These are phyloP conservation scores for Oreortyx pictus DNA, from an alignment of 2,797 vertebrate species.

Conservation along the genomic window DNA sequence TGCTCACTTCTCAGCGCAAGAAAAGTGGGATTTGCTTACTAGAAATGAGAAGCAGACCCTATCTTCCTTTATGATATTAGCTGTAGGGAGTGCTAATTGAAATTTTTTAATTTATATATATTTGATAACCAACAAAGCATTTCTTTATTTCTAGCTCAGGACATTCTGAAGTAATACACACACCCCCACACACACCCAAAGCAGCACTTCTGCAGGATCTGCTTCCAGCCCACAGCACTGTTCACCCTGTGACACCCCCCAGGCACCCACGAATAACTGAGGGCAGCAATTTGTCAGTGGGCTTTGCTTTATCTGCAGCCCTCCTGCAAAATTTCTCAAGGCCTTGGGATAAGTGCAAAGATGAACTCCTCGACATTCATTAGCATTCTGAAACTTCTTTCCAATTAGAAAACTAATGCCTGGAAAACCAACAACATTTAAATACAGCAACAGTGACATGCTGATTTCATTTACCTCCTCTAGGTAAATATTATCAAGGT, in stretches of 20 bases:
- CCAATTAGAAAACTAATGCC: not conserved
- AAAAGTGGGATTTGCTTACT: not conserved
- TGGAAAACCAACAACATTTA: not conserved
- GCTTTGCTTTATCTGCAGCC: not conserved
- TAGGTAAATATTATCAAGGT: conserved; percentile 98
- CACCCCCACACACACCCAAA: not conserved
- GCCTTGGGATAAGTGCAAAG: not conserved
- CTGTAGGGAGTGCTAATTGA: not conserved
- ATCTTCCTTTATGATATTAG: not conserved
- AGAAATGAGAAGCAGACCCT: not conserved
- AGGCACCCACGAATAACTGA: not conserved
- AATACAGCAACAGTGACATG: not conserved
- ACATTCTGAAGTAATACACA: not conserved
- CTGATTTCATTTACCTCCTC: conserved; percentile 86
- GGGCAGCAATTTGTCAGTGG: not conserved
- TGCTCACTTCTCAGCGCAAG: not conserved
- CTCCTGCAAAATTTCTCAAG: not conserved
- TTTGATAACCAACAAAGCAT: not conserved
- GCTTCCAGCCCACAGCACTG: not conserved
- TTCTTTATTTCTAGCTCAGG: not conserved
- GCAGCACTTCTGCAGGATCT: not conserved
- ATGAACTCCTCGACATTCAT: not conserved
- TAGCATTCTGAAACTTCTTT: not conserved
- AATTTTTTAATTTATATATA: not conserved
- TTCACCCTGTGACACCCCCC: not conserved